These are phyloP conservation scores for Kuschelorhynchus macadamiae DNA, from an alignment of 2,888 invertebrate species.

Conservation along the genomic window DNA sequence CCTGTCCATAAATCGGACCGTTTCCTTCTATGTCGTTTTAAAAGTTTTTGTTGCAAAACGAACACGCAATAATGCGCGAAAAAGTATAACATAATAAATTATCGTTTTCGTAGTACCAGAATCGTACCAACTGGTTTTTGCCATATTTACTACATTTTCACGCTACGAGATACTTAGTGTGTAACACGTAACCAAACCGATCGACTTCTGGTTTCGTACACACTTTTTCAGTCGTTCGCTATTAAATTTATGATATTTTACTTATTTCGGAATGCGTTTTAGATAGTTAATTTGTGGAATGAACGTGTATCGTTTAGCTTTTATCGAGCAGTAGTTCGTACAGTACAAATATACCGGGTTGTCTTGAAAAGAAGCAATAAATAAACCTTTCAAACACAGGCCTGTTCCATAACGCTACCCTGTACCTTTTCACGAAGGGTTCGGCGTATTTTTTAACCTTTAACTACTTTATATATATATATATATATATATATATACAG, in stretches of 20 bases:
- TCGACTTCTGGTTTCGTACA: slow-evolving; percentile 28
- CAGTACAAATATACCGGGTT: too few relatives aligned
- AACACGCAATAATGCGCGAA: slow-evolving; percentile 19
- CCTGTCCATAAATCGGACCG: too few relatives aligned
- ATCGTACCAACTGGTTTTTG: slow-evolving; percentile 36
- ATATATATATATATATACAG: too few relatives aligned
- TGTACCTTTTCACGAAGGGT: too few relatives aligned
- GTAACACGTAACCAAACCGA: slow-evolving; percentile 28
- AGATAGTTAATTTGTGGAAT: slow-evolving; percentile 13
- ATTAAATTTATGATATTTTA: slow-evolving; percentile 6
- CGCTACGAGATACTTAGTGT: slow-evolving; percentile 19
- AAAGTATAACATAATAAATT: slow-evolving; percentile 36
- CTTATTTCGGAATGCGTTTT: slow-evolving; percentile 17
- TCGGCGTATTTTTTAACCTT: too few relatives aligned
- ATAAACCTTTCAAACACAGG: too few relatives aligned
- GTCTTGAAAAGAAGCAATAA: too few relatives aligned
- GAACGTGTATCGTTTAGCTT: neutral
- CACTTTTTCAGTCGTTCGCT: slow-evolving; percentile 9
- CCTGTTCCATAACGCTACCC: too few relatives aligned
- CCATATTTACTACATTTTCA: slow-evolving; percentile 36
- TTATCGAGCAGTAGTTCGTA: too few relatives aligned
- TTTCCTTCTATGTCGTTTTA: too few relatives aligned
- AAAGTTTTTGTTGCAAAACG: slow-evolving; percentile 5
- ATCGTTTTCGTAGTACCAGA: slow-evolving; percentile 11
- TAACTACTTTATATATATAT: too few relatives aligned